These are phyloP conservation scores for Drosophila lutescens DNA, from an alignment of 2,888 invertebrate species.

Conservation along the genomic window DNA sequence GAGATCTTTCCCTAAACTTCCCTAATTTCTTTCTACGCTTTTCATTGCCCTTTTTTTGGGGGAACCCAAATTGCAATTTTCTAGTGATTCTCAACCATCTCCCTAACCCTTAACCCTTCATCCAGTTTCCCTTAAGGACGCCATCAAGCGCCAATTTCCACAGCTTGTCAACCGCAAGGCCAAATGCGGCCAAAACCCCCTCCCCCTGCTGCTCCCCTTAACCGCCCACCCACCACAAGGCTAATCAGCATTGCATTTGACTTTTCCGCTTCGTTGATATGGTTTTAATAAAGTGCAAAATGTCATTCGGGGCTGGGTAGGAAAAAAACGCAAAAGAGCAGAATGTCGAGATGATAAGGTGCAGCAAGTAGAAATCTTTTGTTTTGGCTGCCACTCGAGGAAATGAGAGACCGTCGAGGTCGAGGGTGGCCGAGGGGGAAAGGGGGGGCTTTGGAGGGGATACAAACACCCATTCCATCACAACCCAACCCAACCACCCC, in stretches of 20 bases:
- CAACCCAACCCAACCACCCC: slow-evolving; percentile 29
- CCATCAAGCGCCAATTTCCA: slow-evolving; percentile 67
- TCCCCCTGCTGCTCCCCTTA: background rate
- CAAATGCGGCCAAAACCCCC: background rate
- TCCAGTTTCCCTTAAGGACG: slow-evolving; percentile 9
- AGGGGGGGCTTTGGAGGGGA: background rate
- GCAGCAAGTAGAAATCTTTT: slow-evolving; percentile 72
- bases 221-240: slow-evolving; percentile 4
- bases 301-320: slow-evolving; percentile 40
- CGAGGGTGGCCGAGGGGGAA: slow-evolving; percentile 21
- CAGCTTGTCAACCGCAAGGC: slow-evolving; percentile 66
- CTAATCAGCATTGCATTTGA: slow-evolving; percentile 77
- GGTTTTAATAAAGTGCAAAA: slow-evolving; percentile 79
- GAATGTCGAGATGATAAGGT: slow-evolving; percentile 30
- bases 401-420: slow-evolving; percentile 72
- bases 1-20: background rate
- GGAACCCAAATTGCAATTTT: background rate
- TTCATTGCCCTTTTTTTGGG: background rate
- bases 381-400: slow-evolving; percentile 72
- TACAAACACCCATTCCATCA: slow-evolving; percentile 19
- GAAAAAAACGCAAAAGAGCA: background rate
- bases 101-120: background rate
- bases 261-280: slow-evolving; percentile 77
- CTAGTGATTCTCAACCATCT: no score
- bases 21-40: background rate